phyloP scores from a whole-genome alignment of 2,797 vertebrate species.

The Argentina silus region DNA sequence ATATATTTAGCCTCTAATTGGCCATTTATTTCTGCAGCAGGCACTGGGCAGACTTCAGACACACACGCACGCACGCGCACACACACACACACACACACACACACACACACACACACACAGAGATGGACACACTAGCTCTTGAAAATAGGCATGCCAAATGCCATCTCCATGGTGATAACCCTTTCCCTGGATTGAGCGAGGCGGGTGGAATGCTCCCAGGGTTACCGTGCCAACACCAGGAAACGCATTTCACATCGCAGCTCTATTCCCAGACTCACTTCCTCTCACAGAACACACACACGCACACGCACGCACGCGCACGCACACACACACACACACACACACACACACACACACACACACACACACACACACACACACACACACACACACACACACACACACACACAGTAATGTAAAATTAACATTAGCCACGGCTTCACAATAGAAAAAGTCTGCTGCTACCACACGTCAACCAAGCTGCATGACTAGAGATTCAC shows the following conservation, averaged over 20 bases:
- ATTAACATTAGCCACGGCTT: neutral
- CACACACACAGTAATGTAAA: neutral
- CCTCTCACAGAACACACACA: slow-evolving; percentile 52
- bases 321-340: slow-evolving; percentile 21
- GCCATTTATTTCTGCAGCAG: slow-evolving; percentile 78
- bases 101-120: slow-evolving; percentile 26
- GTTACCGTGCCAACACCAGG: slow-evolving; percentile 66
- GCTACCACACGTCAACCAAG: too few relatives aligned
- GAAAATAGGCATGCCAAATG: slow-evolving; percentile 68
- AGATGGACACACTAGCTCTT: slow-evolving; percentile 40
- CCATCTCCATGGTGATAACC: slow-evolving; percentile 76
- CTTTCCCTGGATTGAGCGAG: slow-evolving; percentile 74
- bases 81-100: slow-evolving; percentile 40
- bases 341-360: slow-evolving; percentile 19
- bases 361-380: slow-evolving; percentile 18
- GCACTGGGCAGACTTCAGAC: slow-evolving; percentile 75
- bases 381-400: neutral
- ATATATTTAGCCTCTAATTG: slow-evolving; percentile 69
- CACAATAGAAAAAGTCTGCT: too few relatives aligned
- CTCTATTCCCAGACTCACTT: slow-evolving; percentile 63
- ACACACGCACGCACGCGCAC: slow-evolving; percentile 29
- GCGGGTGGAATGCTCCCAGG: slow-evolving; percentile 62
- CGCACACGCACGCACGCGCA: slow-evolving; percentile 4
- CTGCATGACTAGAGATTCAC: too few relatives aligned
- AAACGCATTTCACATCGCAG: slow-evolving; percentile 59